Evolutionary conservation across 2,113 vertebrate species (phyloP).

Genomic region (Ariopsis seemanni): DNA sequence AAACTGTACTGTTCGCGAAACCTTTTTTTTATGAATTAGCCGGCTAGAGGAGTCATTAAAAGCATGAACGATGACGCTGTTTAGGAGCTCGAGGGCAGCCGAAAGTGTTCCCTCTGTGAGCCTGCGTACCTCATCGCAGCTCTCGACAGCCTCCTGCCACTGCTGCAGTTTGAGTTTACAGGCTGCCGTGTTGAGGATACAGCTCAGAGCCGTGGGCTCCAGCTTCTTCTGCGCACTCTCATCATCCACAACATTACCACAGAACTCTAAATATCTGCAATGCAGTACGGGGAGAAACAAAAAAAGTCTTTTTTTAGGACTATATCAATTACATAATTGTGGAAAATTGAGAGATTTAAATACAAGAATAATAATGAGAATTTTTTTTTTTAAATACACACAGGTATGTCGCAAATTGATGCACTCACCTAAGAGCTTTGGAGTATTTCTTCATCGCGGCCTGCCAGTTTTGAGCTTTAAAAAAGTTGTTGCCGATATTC

Average conservation of each 20-base stretch:
- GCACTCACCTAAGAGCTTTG: conserved; percentile 88
- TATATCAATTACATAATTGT: not conserved
- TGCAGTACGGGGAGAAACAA: not conserved
- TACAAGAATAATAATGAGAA: not conserved
- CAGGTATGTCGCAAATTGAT: not conserved
- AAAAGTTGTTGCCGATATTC: conserved; percentile 91
- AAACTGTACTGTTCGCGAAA: not conserved
- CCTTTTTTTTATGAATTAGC: not conserved
- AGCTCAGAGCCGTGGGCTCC: conserved; percentile 82
- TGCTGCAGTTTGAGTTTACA: conserved; percentile 87
- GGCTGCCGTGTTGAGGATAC: conserved; percentile 87
- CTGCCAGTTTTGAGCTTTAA: conserved; percentile 92
- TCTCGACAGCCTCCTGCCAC: conserved; percentile 89
- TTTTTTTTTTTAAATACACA: not conserved
- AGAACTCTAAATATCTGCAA: conserved; percentile 83
- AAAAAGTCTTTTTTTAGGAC: not conserved
- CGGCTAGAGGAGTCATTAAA: not conserved
- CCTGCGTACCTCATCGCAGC: conserved; percentile 83
- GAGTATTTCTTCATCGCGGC: conserved; percentile 86
- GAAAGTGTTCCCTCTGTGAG: not conserved
- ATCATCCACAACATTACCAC: conserved; percentile 73
- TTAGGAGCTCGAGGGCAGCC: too few relatives aligned
- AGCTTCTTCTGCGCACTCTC: conserved; percentile 73
- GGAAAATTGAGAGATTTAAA: too few relatives aligned
- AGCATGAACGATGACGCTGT: not conserved